Conservation (phyloP, 2,113 vertebrate genomes). For the Chrysemys picta region DNA sequence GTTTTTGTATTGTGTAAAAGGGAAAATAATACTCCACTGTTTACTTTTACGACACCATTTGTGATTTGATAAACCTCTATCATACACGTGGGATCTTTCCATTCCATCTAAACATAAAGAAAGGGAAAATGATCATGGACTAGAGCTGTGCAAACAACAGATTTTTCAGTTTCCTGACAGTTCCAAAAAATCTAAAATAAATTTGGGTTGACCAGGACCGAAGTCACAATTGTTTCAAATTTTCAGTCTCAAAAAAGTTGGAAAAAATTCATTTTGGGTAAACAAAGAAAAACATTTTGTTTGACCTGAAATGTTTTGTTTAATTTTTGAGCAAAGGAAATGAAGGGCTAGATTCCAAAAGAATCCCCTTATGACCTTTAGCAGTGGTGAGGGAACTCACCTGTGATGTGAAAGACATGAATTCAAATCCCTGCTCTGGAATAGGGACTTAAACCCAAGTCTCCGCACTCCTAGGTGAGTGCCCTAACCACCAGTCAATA, state of each 20-base stretch:
- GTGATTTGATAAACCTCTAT: no score
- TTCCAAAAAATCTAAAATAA: no score
- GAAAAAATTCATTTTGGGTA: no score
- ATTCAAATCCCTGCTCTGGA: background rate
- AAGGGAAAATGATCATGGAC: background rate
- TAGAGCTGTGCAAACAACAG: background rate
- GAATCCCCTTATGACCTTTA: background rate
- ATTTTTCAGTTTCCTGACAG: no score
- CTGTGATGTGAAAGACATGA: background rate
- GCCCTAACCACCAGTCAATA: background rate
- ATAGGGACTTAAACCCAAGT: background rate
- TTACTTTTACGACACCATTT: no score
- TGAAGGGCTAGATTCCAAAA: background rate
- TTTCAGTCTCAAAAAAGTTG: background rate
- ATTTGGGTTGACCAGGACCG: no score
- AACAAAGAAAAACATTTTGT: no score
- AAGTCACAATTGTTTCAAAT: background rate
- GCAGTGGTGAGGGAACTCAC: no score
- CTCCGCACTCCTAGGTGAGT: background rate
- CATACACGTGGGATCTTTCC: no score
- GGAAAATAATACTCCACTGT: no score
- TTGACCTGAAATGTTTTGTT: background rate
- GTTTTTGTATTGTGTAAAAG: no score
- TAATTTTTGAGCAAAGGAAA: background rate
- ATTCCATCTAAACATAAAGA: background rate